Base-by-base conservation (phyloP, 2,888 invertebrate species). In the Palloptera scutellata region DNA sequence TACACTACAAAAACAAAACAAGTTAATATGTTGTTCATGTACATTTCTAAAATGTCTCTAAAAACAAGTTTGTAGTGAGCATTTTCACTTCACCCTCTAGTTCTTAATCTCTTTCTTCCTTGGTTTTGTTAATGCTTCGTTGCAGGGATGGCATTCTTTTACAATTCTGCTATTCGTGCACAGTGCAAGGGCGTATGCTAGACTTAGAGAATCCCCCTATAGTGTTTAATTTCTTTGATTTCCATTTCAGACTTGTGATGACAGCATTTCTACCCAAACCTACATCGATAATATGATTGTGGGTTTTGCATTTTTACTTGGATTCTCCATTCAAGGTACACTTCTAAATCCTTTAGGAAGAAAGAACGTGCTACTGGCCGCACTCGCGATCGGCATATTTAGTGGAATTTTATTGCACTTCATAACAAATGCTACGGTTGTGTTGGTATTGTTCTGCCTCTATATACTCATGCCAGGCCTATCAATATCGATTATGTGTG, bases 281-380 rank as follows among this genome's bases (percentile, higher is more conserved):
- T 84, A 81, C 54, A 71, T 82, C 4, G 79, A 83, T 19, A 82
- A 79, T 52, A 76, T 82, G 62, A 78, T 79, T 41, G 75, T 84
- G 30, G 84, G 84, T 0, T 62, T 74, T 3, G 79, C 80, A 1
- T 84, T 83, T 67, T 58, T 83, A 3, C 68, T 82, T 17, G 84
- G 82, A 0, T 84, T 83, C 58, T 68, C 76, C 4, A 73, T 83
- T 43, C 78, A 83, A 65, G 81, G 82, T 1, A 40, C 73, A n/a
- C 60, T 83, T 6, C 76, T 84, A 0, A 82, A 81, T 64, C 79
- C 81, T 1, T 54, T 84, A 30, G 83, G 84, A 4, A 74, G 82
- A 1, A 80, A 81, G 61, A 80, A 81, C 51, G 78, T 83, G 4
- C 70, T 83, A 11, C 15, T 79, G 4, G 73, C 74, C 1, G 75